Base-by-base conservation (phyloP, 2,888 invertebrate species). In the Sthenelais limicola region DNA sequence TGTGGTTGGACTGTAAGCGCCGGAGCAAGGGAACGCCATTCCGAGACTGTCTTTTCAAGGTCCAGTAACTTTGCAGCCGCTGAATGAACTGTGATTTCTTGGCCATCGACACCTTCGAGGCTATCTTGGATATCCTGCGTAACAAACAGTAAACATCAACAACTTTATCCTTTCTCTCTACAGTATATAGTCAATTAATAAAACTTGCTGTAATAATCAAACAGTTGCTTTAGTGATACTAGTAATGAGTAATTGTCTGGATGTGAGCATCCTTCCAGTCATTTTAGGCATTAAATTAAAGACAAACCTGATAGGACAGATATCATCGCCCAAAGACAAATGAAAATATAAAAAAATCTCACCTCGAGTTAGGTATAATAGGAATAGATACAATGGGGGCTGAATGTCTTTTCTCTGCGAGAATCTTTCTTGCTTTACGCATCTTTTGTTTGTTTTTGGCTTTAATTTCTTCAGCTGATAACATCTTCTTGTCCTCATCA, bases 21-120 rank as follows among this genome's bases (percentile, higher is more conserved):
- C 98, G 89, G 74, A 99, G 88, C 74, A 99, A 90, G 0, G 99
- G 98, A 9, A 98, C 98, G 0, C 99, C 99, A 84, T 98, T 97
- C 67, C 98, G 90, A 76, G 94, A 94, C 85, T 97, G 96, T 0
- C 99, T 89, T 88, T 99, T 99, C 52, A 98, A 89, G 3, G 96
- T 98, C 99, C 99, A 99, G 85, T 98, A 99, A 0, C 96, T 94
- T 71, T 98, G 92, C 18, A 99, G 90, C 2, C 96, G 91, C 84
- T 94, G 94, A 82, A 98, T 92, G 81, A 98, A 93, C 80, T 94
- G 93, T 30, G 94, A 93, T 76, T 85, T 86, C 82, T 94, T 94
- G 28, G 93, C 91, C 74, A 92, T 88, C 66, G 88, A 88, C 7
- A 96, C 94, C 83, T 95, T 87, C 15, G 91, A 91, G 0, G 95